Evolutionary conservation across 2,797 vertebrate species (phyloP), one percentile per base, ranked within the genome.

Genomic region (Dromococcyx pavoninus): DNA sequence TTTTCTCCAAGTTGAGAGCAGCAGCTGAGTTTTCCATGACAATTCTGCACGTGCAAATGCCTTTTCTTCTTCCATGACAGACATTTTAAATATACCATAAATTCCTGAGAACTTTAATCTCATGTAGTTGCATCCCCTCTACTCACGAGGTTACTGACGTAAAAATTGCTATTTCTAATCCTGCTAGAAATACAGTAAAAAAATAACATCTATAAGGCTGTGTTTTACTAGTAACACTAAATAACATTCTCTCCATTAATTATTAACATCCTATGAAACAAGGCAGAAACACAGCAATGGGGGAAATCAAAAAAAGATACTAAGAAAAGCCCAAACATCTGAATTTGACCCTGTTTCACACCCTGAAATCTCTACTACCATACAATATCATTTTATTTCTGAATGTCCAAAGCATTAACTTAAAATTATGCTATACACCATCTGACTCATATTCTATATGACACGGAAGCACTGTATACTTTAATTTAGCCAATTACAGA

Each of bases 401-500:
- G 33, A 92, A 70, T 5, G 30, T 23, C 35, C 85, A 56, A 74
- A 78, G 79, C 69, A 56, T 37, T 28, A 58, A 67, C 28, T 86
- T 56, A 18, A 33, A 77, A 41, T 80, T 67, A 62, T 13, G 60
- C 80, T 60, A 54, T 11, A 5, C 70, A 76, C 62, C 13, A 17
- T 61, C 88, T 90, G 77, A 73, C 43, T 82, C 70, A 73, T 27
- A 53, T 53, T 76, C 79, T 58, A 46, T 33, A 51, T 28, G 79
- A 86, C 78, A 86, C 25, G 32, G 46, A 84, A 80, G 57, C 79
- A 92, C 6, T 10, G 41, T 24, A 86, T 81, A 89, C 76, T 91
- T 88, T 88, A 91, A 88, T 94, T 89, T 48, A 93, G 83, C 79
- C 80, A 90, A 88, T 93, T 93, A 79, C 41, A 78, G 66, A 79